A percentile compares a stretch with the other conserved stretches of the same genome.
Conservation (phyloP, 2,113 vertebrate genomes). For the Odobenus rosmarus region DNA sequence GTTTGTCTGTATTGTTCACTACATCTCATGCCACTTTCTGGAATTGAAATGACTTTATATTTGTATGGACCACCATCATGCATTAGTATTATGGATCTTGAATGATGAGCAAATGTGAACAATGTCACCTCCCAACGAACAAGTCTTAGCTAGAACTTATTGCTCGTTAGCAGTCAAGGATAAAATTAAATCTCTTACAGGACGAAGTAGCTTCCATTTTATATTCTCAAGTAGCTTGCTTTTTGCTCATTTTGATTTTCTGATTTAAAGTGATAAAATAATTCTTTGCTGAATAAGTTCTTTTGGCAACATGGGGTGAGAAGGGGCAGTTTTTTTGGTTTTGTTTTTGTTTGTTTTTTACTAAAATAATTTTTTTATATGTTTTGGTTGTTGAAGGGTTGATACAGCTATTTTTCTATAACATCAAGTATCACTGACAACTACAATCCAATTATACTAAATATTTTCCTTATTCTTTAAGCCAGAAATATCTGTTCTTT, state of each 20-base stretch:
- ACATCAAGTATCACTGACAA: not conserved
- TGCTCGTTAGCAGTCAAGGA: not conserved
- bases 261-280: not conserved
- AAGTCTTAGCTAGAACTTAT: not conserved
- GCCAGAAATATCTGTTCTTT: not conserved
- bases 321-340: not conserved
- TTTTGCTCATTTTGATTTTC: constrained; percentile 32
- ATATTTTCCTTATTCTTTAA: not conserved
- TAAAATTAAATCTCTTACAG: not conserved
- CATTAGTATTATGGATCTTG: not conserved
- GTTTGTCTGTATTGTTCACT: not conserved
- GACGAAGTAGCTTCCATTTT: not conserved
- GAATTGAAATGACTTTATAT: not conserved
- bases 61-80: not conserved
- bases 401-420: not conserved
- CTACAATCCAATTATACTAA: not conserved
- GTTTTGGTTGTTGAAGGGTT: not conserved
- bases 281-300: not conserved
- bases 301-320: not conserved
- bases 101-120: not conserved
- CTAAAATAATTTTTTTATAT: not conserved
- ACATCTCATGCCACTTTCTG: not conserved
- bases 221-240: not conserved
- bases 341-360: not conserved
- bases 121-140: not conserved